These are phyloP conservation scores for Vireo altiloquus DNA, from an alignment of 2,113 vertebrate genomes.

Conservation along the genomic window DNA sequence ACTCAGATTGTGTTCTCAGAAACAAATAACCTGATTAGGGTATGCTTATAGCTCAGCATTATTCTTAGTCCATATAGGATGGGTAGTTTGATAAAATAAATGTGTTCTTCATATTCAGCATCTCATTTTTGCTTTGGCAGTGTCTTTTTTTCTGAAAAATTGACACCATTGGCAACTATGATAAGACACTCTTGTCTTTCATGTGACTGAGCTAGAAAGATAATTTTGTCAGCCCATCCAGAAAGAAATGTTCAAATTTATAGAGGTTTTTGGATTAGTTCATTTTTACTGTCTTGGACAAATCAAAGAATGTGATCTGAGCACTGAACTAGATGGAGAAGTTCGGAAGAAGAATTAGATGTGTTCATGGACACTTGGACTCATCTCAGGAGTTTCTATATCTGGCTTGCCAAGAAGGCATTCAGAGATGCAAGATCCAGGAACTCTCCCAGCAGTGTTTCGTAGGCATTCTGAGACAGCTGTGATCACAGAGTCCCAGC, in stretches of 20 bases:
- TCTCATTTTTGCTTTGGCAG: background rate
- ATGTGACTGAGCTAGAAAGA: background rate
- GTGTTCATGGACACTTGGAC: background rate
- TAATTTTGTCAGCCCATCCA: background rate
- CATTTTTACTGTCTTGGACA: background rate
- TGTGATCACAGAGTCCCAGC: background rate
- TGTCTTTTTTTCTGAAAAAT: background rate
- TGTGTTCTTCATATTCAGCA: background rate
- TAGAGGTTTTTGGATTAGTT: background rate
- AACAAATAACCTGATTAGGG: background rate
- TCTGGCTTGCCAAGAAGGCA: background rate
- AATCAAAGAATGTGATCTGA: background rate
- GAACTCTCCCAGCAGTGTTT: background rate
- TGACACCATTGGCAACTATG: background rate
- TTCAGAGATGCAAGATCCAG: background rate
- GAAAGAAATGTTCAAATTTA: background rate
- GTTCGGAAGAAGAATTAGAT: background rate
- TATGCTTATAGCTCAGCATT: background rate
- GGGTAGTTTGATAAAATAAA: background rate
- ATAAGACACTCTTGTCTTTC: background rate
- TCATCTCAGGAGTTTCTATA: background rate
- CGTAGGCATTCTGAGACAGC: background rate
- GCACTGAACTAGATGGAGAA: background rate
- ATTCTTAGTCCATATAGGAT: accelerated
- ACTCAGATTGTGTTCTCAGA: background rate